Evolutionary conservation across 2,113 vertebrate genomes (phyloP), one percentile per base, ranked within the genome.

Genomic region (Etheostoma spectabile): DNA sequence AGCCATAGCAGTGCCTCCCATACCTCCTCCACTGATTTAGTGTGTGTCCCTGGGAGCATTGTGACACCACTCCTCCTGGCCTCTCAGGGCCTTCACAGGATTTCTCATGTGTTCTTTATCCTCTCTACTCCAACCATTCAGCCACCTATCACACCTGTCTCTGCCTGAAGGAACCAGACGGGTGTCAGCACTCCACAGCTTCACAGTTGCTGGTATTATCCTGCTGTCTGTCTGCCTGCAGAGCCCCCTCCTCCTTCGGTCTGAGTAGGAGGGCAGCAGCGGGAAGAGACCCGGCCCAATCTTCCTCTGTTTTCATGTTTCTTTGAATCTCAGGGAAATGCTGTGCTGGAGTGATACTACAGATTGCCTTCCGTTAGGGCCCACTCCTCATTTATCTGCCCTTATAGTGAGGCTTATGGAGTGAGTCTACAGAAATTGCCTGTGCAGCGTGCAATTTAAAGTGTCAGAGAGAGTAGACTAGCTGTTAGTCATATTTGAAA

Each of bases 1-100:
- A 95, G 92, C 77, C 92, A 80, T 90, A 94, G 94, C 95, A 89
- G 96, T 91, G 95, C 74, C 83, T 71, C 6, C 21, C 70, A 16
- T 74, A 59, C 76, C 77, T 93, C 83, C 62, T 66, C 60, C 14
- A 6, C 63, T 93, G 91, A 94, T 92, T 91, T 92, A 93, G 74
- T 80, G 84, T 8, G 60, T 61, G 79, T 80, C 86, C 90, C 87
- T 87, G 86, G 67, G 87, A 71, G 51, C 69, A 72, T 52, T 70
- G 71, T 77, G 85, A 87, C 83, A 84, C 60, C 24, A 15, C 70
- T 68, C 67, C 81, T 67, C 66, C 78, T 56, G 82, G 86, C 68
- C 74, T 78, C 67, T 81, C 59, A 19, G 77, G 82, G 66, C 77
- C 85, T 81, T 84, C 69, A 24, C 80, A 59, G 74, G 49, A 78